Evolutionary conservation across 2,888 invertebrate genomes (phyloP).

Genomic region (Crematogaster levior): DNA sequence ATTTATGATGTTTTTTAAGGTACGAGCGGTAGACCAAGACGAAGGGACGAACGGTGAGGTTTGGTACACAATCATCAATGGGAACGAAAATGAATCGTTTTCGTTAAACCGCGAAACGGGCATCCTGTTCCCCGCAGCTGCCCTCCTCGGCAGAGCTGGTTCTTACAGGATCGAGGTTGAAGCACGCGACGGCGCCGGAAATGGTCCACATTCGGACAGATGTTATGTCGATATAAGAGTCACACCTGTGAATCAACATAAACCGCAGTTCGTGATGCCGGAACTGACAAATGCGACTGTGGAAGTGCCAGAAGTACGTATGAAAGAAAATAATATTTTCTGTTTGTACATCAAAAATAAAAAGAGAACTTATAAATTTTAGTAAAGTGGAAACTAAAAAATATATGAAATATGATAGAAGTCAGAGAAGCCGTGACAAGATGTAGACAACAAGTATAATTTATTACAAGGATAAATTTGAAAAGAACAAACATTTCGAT

Average conservation of each 20-base stretch:
- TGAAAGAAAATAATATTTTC: background rate
- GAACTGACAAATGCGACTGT: slow-evolving; percentile 91
- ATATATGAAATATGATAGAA: background rate
- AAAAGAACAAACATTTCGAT: too few relatives aligned
- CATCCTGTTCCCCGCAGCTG: slow-evolving; percentile 92
- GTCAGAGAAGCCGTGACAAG: too few relatives aligned
- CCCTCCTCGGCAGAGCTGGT: slow-evolving; percentile 89
- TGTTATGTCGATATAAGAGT: slow-evolving; percentile 92
- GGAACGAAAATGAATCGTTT: slow-evolving; percentile 91
- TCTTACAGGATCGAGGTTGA: slow-evolving; percentile 89
- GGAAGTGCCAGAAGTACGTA: slow-evolving; percentile 92
- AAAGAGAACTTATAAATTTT: background rate
- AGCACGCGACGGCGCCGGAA: slow-evolving; percentile 91
- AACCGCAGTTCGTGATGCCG: slow-evolving; percentile 93
- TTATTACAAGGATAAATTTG: too few relatives aligned
- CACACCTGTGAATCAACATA: slow-evolving; percentile 92
- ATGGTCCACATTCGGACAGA: slow-evolving; percentile 89
- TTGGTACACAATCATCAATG: slow-evolving; percentile 90
- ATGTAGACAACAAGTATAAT: too few relatives aligned
- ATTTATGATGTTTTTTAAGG: slow-evolving; percentile 74
- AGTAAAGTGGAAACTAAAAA: slow-evolving; percentile 1
- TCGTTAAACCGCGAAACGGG: slow-evolving; percentile 92
- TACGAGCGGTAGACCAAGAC: slow-evolving; percentile 93
- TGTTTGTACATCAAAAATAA: background rate
- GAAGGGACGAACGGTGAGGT: slow-evolving; percentile 92